Conservation (phyloP, 2,113 vertebrate species). For the Myotis yumanensis region DNA sequence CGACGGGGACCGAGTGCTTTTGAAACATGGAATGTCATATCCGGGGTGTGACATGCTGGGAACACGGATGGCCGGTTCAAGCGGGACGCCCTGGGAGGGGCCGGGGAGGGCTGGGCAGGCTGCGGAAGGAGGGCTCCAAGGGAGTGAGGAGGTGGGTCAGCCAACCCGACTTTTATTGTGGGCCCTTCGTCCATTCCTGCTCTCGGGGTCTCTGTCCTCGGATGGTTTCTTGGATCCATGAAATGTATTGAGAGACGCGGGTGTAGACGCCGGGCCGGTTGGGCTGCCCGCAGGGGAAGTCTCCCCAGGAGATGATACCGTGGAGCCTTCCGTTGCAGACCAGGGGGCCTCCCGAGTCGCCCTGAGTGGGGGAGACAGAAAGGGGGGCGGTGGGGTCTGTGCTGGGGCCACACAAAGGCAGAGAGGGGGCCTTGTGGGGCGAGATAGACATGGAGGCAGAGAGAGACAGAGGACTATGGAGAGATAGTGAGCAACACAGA, state of each 20-base stretch:
- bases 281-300: slow-evolving; percentile 87
- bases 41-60: background rate
- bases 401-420: background rate
- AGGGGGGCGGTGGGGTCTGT: background rate
- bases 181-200: background rate
- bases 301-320: slow-evolving; percentile 90
- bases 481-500: background rate
- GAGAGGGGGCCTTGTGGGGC: background rate
- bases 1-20: background rate
- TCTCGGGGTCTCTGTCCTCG: background rate
- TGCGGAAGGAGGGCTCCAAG: fast-evolving
- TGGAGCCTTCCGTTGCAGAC: slow-evolving; percentile 80
- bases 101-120: background rate
- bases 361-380: slow-evolving; percentile 66
- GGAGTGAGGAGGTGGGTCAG: background rate
- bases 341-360: slow-evolving; percentile 85
- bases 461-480: background rate
- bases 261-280: slow-evolving; percentile 90
- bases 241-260: slow-evolving; percentile 85
- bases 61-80: background rate
- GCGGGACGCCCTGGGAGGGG: background rate
- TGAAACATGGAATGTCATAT: background rate
- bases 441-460: background rate
- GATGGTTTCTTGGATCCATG: slow-evolving; percentile 84
- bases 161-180: background rate